Conservation (phyloP, 2,797 vertebrate species). For the Chaetodon trifasciatus region DNA sequence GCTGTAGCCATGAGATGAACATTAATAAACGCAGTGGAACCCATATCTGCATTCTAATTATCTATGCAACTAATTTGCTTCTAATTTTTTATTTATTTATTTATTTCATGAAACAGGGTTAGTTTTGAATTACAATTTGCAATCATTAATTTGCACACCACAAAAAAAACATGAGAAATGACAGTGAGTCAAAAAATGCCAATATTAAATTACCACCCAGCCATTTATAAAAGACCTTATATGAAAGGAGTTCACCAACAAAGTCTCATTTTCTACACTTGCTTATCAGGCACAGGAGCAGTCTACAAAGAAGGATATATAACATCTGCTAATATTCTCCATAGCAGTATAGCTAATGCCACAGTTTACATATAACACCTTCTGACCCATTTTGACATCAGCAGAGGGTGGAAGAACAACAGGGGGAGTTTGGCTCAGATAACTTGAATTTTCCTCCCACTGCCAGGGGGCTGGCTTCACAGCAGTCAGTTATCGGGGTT, state of each 20-base stretch:
- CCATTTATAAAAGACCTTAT: neutral
- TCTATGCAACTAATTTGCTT: neutral
- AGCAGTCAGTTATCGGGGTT: slow-evolving; percentile 19
- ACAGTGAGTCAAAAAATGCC: neutral
- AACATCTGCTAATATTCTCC: neutral
- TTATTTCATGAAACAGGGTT: neutral
- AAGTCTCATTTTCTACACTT: slow-evolving; percentile 1
- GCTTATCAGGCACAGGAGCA: neutral
- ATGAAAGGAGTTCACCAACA: neutral
- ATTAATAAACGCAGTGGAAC: neutral
- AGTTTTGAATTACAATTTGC: neutral
- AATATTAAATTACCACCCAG: neutral
- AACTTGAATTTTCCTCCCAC: slow-evolving; percentile 11
- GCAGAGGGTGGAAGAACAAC: slow-evolving; percentile 22
- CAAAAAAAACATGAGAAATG: neutral
- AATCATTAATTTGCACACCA: neutral
- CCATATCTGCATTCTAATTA: neutral
- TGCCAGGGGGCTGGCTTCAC: slow-evolving; percentile 10
- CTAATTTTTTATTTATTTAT: neutral
- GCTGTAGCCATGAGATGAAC: neutral
- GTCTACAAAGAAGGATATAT: neutral
- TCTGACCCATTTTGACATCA: slow-evolving; percentile 21
- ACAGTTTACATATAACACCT: slow-evolving; percentile 9
- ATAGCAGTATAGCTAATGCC: neutral
- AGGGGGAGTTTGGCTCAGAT: slow-evolving; percentile 9